Base-by-base conservation (phyloP, 1,140 invertebrate species). In the Littorina saxatilis region DNA sequence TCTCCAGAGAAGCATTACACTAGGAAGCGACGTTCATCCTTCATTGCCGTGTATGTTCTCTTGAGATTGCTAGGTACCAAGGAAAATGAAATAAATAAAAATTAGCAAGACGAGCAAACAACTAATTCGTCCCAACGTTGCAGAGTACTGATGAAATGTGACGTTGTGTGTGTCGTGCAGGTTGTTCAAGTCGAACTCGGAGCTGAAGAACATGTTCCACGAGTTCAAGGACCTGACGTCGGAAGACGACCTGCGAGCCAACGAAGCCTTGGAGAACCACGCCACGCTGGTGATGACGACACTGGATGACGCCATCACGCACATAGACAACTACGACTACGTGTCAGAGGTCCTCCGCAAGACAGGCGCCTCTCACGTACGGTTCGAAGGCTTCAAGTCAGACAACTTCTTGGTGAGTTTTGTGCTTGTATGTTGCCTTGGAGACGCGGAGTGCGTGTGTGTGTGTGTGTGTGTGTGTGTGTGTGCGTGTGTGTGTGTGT, bases 251-350 rank as follows among this genome's bases (percentile, higher is more conserved):
- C 61, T 90, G 63, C 61, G 89, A 29, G 85, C 85, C 32, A 89
- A 89, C 74, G 87, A 89, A 70, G 82, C 83, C 7, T 81, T 90
- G 52, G 89, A 89, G 79, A 80, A 86, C 58, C 89, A 90, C 73
- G 88, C 88, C 20, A 87, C 87, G 9, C 80, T 89, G 40, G 89
- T 90, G 0, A 90, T 90, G 89, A 84, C 84, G 15, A 88, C 87
- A 11, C 78, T 90, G 3, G 89, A 90, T 63, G 88, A 90, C 63
- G 87, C 89, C 78, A 87, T 90, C 47, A 80, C 85, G 4, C 85
- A 87, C 72, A 86, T 90, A 3, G 89, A 90, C 61, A 87, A 89
- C 70, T 86, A 84, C 32, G 85, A 88, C 29, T 88, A 82, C 78
- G 84, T 89, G 15, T 74, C 52, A 17, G 83, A 86, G 58, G 61